phyloP scores from a whole-genome alignment of 2,888 invertebrate genomes.

The Ornithoptera alexandrae region DNA sequence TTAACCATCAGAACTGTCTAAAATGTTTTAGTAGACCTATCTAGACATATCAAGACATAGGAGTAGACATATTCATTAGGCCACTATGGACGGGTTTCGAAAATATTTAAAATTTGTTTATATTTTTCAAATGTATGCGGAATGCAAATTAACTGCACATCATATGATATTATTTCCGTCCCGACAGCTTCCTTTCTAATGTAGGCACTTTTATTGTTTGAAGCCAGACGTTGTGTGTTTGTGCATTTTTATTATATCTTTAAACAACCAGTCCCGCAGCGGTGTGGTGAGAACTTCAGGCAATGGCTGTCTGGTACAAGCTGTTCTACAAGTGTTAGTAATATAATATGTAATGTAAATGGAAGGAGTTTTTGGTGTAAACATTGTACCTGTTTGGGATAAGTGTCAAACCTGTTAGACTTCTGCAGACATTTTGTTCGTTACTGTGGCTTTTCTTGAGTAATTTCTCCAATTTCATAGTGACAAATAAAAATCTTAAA shows the following conservation, averaged over 20 bases:
- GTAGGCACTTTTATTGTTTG: constrained; percentile 10
- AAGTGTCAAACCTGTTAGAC: constrained; percentile 2
- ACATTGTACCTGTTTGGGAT: neutral
- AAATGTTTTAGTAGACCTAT: too few species aligned
- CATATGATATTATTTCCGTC: neutral
- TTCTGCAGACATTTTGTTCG: constrained; percentile 1
- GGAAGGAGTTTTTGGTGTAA: neutral
- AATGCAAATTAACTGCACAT: neutral
- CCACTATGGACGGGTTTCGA: neutral
- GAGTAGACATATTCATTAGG: neutral
- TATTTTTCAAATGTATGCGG: neutral
- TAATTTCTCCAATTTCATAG: neutral
- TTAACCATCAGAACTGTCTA: too few species aligned
- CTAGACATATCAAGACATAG: too few species aligned
- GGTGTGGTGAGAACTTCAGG: constrained; percentile 5
- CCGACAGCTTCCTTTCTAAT: neutral
- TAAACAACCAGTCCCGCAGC: constrained; percentile 9
- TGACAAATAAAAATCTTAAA: neutral
- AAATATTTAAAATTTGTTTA: neutral
- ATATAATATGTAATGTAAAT: constrained; percentile 8
- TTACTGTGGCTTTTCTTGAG: neutral
- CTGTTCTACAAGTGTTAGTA: constrained; percentile 9
- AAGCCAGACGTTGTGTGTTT: constrained; percentile 10
- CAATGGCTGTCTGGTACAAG: constrained; percentile 16
- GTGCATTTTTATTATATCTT: neutral